Evolutionary conservation across 2,113 vertebrate genomes (phyloP).

Genomic region (Phyllostomus hastatus): DNA sequence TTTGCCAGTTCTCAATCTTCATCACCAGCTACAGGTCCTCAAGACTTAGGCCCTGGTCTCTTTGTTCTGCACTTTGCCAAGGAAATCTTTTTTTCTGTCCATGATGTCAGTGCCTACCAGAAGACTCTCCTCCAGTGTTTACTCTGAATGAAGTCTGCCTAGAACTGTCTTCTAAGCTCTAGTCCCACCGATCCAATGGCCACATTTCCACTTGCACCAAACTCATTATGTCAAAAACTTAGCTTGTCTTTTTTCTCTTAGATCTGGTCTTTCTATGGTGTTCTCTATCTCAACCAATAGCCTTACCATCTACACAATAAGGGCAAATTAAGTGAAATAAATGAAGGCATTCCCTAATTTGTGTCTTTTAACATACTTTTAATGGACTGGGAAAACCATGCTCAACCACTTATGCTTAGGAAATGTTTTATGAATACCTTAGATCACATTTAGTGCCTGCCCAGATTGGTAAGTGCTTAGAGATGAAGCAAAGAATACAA

Average conservation of each 20-base stretch:
- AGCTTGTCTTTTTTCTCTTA: neutral
- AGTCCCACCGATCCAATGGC: neutral
- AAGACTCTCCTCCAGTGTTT: neutral
- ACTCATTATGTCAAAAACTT: neutral
- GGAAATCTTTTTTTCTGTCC: neutral
- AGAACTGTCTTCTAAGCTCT: neutral
- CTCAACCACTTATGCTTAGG: neutral
- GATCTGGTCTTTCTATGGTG: neutral
- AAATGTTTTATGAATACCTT: neutral
- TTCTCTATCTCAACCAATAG: neutral
- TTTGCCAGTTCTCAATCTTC: neutral
- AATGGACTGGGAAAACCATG: neutral
- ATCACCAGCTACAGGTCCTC: neutral
- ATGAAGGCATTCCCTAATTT: neutral
- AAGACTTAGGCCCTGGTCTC: neutral
- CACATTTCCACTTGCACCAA: neutral
- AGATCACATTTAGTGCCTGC: neutral
- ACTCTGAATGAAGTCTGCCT: neutral
- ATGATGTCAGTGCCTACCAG: neutral
- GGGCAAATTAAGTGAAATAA: neutral
- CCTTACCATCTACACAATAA: neutral
- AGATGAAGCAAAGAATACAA: neutral
- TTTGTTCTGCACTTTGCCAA: neutral
- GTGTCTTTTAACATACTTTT: neutral
- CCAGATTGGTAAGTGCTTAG: neutral